Evolutionary conservation across 2,888 invertebrate species (phyloP).

Genomic region (Rhimphoctona megacephalus): DNA sequence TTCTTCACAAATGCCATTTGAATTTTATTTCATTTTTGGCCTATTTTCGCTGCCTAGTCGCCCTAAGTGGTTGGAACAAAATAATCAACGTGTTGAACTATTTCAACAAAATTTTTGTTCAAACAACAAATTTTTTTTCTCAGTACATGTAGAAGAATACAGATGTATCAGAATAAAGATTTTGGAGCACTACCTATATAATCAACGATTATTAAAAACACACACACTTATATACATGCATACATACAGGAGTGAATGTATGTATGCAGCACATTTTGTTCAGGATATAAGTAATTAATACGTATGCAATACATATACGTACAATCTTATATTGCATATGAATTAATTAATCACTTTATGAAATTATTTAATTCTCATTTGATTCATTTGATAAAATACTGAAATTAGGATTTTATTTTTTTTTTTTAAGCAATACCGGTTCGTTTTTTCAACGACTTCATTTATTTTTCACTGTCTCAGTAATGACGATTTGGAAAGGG

Average conservation of each 20-base stretch:
- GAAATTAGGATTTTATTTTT: background rate
- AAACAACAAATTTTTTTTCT: too few species aligned
- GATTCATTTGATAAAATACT: background rate
- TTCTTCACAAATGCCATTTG: too few species aligned
- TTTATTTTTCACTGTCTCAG: background rate
- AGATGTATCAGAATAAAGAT: too few species aligned
- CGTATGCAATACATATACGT: background rate
- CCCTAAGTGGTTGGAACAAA: too few species aligned
- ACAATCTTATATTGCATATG: background rate
- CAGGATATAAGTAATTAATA: conserved; percentile 27
- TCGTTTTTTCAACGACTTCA: conserved; percentile 30
- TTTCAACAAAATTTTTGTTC: too few species aligned
- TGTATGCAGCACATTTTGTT: conserved; percentile 45
- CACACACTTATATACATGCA: conserved; percentile 15
- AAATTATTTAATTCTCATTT: background rate
- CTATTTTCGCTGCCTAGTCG: too few species aligned
- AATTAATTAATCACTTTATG: background rate
- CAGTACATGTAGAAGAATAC: too few species aligned
- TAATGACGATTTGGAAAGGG: conserved; percentile 38
- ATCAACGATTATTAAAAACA: conserved; percentile 43
- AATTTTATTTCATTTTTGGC: too few species aligned
- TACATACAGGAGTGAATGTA: conserved; percentile 59
- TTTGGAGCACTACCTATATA: background rate
- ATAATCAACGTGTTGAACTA: too few species aligned
- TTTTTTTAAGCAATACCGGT: background rate